Conservation (phyloP, 2,888 invertebrate genomes). For the Lithophane semibrunnea region DNA sequence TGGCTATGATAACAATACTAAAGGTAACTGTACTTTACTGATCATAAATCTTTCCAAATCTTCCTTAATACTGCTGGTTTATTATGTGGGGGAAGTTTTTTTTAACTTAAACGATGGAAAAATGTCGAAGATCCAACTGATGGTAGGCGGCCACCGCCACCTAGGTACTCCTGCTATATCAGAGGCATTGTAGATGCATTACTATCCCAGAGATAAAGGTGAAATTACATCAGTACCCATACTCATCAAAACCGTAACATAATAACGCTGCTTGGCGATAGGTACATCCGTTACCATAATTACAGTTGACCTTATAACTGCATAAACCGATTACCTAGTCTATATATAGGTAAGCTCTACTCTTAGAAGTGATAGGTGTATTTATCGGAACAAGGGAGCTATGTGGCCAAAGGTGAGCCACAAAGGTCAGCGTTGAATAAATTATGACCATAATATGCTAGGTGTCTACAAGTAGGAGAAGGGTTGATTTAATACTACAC, state of each 20-base stretch:
- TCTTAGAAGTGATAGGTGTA: conserved; percentile 22
- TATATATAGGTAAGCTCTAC: not conserved
- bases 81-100: not conserved
- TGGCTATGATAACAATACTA: not conserved
- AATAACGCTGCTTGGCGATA: not conserved
- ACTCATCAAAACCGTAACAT: not conserved
- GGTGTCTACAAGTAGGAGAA: conserved; percentile 28
- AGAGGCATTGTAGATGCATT: not conserved
- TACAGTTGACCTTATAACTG: conserved; percentile 17
- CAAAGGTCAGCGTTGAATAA: conserved; percentile 57
- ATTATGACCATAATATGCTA: conserved; percentile 27
- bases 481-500: not conserved
- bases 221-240: not conserved
- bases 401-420: conserved; percentile 39
- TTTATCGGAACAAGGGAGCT: conserved; percentile 34
- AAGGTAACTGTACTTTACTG: not conserved
- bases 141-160: not conserved
- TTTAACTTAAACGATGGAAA: not conserved
- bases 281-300: conserved; percentile 15
- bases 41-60: not conserved
- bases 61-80: not conserved
- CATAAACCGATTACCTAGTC: conserved; percentile 21
- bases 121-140: not conserved
- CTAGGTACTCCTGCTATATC: not conserved
- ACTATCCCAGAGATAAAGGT: not conserved